Conservation (phyloP, 2,113 vertebrate species). For the Phoenicopterus ruber region DNA sequence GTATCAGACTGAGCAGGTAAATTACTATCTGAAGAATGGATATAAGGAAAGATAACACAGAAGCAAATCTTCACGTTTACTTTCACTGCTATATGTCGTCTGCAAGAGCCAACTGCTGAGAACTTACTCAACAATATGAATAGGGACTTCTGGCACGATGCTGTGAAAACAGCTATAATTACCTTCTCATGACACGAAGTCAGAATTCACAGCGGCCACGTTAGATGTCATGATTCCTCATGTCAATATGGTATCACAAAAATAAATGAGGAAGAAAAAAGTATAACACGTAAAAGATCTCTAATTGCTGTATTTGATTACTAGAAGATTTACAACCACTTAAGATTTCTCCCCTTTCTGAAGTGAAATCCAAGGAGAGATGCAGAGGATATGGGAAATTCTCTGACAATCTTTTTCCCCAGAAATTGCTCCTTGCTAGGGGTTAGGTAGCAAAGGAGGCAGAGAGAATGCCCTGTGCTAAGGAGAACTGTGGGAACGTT, state of each 20-base stretch:
- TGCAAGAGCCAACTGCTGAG: neutral
- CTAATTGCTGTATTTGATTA: conserved; percentile 54
- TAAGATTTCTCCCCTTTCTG: conserved; percentile 3
- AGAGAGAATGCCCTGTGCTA: neutral
- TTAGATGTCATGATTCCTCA: neutral
- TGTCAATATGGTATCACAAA: conserved; percentile 7
- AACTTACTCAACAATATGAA: neutral
- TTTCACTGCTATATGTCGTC: neutral
- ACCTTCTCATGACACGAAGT: neutral
- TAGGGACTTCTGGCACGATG: neutral
- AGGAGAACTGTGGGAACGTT: conserved; percentile 10
- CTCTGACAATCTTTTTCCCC: neutral
- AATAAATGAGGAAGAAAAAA: neutral
- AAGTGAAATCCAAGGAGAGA: conserved; percentile 53
- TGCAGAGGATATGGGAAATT: conserved; percentile 14
- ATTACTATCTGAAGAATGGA: conserved; percentile 15
- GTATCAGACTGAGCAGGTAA: neutral
- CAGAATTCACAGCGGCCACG: neutral
- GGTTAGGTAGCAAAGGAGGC: neutral
- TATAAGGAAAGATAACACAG: neutral
- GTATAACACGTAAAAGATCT: neutral
- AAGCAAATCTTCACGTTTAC: neutral
- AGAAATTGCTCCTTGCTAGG: neutral
- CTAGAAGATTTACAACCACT: conserved; percentile 15
- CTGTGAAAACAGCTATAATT: neutral